A percentile compares a stretch with the other conserved stretches of the same genome.
phyloP scores from a whole-genome alignment of 1,140 invertebrate genomes.

The Pachyrhynchus sulphureomaculatus region DNA sequence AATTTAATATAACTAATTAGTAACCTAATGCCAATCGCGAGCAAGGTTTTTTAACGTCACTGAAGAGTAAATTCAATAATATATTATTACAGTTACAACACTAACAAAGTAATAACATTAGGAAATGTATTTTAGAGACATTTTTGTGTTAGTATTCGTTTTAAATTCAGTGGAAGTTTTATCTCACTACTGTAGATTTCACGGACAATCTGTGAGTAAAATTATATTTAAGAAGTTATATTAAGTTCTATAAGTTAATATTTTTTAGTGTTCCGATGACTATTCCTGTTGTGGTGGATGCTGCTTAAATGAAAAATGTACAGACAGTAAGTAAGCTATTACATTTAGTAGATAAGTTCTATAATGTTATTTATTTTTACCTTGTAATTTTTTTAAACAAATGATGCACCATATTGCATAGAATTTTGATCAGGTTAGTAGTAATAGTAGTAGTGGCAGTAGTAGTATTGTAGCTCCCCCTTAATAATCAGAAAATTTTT shows the following conservation, averaged over 20 bases:
- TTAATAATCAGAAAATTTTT: too few species aligned
- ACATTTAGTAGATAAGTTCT: too few species aligned
- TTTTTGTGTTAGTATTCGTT: neutral
- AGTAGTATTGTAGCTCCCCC: too few species aligned
- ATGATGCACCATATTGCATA: too few species aligned
- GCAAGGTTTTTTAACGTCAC: neutral
- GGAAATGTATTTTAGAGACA: neutral
- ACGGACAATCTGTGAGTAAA: conserved; percentile 32
- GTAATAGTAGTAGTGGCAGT: too few species aligned
- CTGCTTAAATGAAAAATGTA: conserved; percentile 48
- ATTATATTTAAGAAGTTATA: conserved; percentile 5
- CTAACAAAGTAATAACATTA: neutral
- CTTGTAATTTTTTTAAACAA: too few species aligned
- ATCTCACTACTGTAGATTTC: conserved; percentile 32
- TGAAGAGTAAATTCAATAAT: too few species aligned
- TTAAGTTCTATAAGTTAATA: conserved; percentile 11
- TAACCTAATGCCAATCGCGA: conserved; percentile 7
- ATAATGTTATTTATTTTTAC: too few species aligned
- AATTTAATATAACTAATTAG: conserved; percentile 12
- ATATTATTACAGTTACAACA: neutral
- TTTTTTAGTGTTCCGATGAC: conserved; percentile 48
- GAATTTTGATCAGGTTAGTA: too few species aligned
- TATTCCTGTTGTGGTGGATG: conserved; percentile 52
- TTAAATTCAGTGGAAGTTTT: neutral
- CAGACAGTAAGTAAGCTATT: conserved; percentile 49